Base-by-base conservation (phyloP, 2,888 invertebrate genomes). In the Encarsia formosa region DNA sequence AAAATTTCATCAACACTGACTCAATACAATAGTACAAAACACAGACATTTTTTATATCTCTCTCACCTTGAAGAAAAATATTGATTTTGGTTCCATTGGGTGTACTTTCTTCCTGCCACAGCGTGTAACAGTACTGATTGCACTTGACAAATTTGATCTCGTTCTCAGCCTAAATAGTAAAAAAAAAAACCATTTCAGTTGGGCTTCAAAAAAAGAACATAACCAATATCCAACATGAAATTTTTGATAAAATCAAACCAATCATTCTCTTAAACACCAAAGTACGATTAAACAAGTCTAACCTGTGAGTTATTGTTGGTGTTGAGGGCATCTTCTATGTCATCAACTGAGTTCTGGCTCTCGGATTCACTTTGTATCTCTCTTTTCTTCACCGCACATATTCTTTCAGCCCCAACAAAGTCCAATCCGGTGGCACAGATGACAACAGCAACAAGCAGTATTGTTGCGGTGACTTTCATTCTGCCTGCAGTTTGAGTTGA, bases 1-100 rank as follows among this genome's bases (percentile, higher is more conserved):
- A 11, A 18, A 24, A 5, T 26, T 32, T 6, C 37, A 40, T 34
- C 0, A 54, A 40, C 16, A 37, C 26, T 26, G 26, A 20, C 29
- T 47, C 39, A 20, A 16, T 18, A 42, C 22, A 19, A 23, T 22
- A 38, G 13, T 41, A 16, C 31, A 38, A 18, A 18, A 23, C n/a
- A 11, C 31, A 16, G 32, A 19, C 13, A 37, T 24, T 42, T 39
- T 32, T 38, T 26, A 16, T 24, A 37, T 45, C 15, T n/a, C n/a
- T n/a, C 42, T n/a, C n/a, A 87, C 88, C 88, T 81, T 90, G 87
- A 49, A 87, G 77, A 40, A 88, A 79, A 58, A 73, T 73, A 45
- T 75, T 75, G 45, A 81, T 82, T 58, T 81, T 79, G 62, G 85
- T 85, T 11, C 78, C 80, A 44, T 78, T 77, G 8, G 74, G 72